Conservation (phyloP, 2,113 vertebrate species). For the Oryzias melastigma region DNA sequence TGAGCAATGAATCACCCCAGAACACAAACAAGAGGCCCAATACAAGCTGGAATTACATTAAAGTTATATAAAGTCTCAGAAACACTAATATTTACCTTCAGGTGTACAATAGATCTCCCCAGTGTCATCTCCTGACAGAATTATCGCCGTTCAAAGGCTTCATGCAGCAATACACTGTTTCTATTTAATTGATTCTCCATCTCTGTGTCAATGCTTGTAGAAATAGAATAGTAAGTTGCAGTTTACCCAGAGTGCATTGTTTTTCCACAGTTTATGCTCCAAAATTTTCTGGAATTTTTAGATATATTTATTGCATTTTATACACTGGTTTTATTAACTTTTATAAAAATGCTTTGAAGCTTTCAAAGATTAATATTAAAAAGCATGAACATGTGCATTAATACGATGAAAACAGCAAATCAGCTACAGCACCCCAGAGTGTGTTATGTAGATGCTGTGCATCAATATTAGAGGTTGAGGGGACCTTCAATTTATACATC, state of each 20-base stretch:
- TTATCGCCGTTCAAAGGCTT: slow-evolving; percentile 48
- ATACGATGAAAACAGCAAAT: no score
- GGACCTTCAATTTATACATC: slow-evolving; percentile 40
- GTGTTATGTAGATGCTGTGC: slow-evolving; percentile 20
- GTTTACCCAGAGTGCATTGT: slow-evolving; percentile 27
- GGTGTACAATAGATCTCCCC: slow-evolving; percentile 44
- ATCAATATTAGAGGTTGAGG: slow-evolving; percentile 38
- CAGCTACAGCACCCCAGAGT: background rate
- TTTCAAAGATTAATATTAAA: background rate
- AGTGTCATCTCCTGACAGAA: slow-evolving; percentile 44
- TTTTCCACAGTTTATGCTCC: slow-evolving; percentile 20
- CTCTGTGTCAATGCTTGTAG: slow-evolving; percentile 43
- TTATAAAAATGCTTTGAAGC: slow-evolving; percentile 1
- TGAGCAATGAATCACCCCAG: slow-evolving; percentile 63
- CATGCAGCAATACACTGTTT: slow-evolving; percentile 43
- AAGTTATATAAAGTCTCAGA: slow-evolving; percentile 57
- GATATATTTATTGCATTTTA: slow-evolving; percentile 16
- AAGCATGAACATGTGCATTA: no score
- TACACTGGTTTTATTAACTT: background rate
- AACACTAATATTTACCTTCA: slow-evolving; percentile 67
- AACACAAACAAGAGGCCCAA: slow-evolving; percentile 62
- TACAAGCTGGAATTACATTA: slow-evolving; percentile 53
- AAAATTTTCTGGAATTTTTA: slow-evolving; percentile 8
- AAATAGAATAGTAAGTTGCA: slow-evolving; percentile 50
- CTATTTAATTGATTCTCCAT: slow-evolving; percentile 53